These are phyloP conservation scores for Hiodon alosoides DNA, from an alignment of 2,113 vertebrate species.

Conservation along the genomic window DNA sequence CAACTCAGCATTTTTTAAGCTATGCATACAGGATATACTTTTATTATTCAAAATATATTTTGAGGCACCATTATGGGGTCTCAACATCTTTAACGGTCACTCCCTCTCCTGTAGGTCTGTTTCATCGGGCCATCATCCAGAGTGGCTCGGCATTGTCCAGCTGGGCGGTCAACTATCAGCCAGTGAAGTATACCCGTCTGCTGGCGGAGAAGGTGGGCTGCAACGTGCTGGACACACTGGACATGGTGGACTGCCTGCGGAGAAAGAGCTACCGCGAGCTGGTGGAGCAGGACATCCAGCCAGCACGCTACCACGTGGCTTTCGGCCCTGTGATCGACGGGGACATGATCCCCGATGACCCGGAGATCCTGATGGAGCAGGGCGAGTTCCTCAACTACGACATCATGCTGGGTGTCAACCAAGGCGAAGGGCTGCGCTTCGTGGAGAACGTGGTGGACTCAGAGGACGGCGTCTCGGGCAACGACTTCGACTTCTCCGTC, in stretches of 20 bases:
- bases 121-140: conserved; percentile 97
- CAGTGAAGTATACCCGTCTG: conserved; percentile 91
- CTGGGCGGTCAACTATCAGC: conserved; percentile 98
- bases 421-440: conserved; percentile 93
- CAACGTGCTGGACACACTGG: conserved; percentile 91
- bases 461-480: conserved; percentile 91
- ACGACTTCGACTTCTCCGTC: conserved; percentile 95
- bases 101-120: conserved; percentile 71
- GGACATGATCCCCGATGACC: conserved; percentile 94
- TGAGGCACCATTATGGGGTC: too few species aligned
- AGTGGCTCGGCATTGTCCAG: conserved; percentile 93
- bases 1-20: neutral
- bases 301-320: conserved; percentile 92
- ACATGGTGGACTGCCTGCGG: conserved; percentile 96
- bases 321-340: conserved; percentile 96
- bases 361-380: conserved; percentile 97
- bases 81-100: neutral
- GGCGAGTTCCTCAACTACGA: conserved; percentile 98
- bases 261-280: conserved; percentile 93
- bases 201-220: conserved; percentile 96
- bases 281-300: conserved; percentile 96
- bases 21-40: neutral
- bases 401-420: conserved; percentile 97
- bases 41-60: too few species aligned
- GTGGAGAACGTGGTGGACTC: conserved; percentile 96